Evolutionary conservation across 2,797 vertebrate species (phyloP), one percentile per base, ranked within the genome.

Genomic region (Margarornis squamiger): DNA sequence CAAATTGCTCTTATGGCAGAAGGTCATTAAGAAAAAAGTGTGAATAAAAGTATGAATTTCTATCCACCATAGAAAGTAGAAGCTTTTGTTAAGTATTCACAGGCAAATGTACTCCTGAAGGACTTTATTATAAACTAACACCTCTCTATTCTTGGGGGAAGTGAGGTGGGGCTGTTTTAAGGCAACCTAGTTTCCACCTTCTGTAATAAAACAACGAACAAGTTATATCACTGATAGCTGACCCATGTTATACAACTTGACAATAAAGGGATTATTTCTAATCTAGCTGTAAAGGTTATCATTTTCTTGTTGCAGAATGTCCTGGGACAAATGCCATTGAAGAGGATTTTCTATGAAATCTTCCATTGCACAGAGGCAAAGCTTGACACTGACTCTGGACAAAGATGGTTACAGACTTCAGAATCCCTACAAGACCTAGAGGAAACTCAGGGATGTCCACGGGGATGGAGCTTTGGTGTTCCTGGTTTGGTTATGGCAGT

Each of bases 1-100:
- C 67, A 97, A 97, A 97, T 96, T 96, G 78, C 82, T 96, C 94
- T 95, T 95, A 91, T 88, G 93, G 87, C 76, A 96, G 92, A 94
- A 96, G 80, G 96, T 97, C 86, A 75, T 95, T 95, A 92, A 89
- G 96, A 96, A 92, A 98, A 96, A 95, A 83, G 67, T 78, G 58
- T 91, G 91, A 91, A 94, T 94, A 93, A 94, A 94, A 93, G 75
- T 86, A 91, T 91, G 86, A 94, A 83, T 96, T 95, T 96, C 62
- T 90, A 92, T 90, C 71, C 39, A 76, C 57, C 0, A 2, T 26
- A 82, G 85, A 95, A 95, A 92, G 83, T 34, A 95, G 55, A 67
- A 87, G 58, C 61, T 76, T 91, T 84, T 63, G 84, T 88, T 88
- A 85, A 78, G 88, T 86, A 79, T 92, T 92, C 61, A 54, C 27